These are phyloP conservation scores for Phortica variegata DNA, from an alignment of 1,140 invertebrate genomes.

Conservation along the genomic window DNA sequence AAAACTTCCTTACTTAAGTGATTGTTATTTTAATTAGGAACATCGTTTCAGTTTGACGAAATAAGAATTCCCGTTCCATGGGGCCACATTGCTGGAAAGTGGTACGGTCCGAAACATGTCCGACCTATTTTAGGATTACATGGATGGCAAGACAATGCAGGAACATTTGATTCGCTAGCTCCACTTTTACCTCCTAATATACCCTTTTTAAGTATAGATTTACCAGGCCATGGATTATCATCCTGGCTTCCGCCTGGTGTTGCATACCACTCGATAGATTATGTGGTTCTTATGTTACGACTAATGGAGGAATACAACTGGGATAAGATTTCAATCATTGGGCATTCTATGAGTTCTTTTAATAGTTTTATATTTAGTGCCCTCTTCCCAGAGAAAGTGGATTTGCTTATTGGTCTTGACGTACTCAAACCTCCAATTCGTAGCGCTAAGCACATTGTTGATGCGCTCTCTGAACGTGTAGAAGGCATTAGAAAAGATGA, in stretches of 20 bases:
- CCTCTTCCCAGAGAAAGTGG: constrained; percentile 63
- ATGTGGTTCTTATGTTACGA: constrained; percentile 60
- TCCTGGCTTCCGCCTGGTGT: constrained; percentile 66
- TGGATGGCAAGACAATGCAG: constrained; percentile 77
- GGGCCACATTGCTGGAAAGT: constrained; percentile 69
- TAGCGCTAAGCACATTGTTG: constrained; percentile 23
- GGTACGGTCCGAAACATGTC: constrained; percentile 66
- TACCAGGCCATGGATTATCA: constrained; percentile 72
- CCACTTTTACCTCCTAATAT: constrained; percentile 63
- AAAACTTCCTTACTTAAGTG: background rate
- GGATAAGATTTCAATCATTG: constrained; percentile 68
- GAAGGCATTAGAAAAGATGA: constrained; percentile 59
- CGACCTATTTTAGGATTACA: constrained; percentile 71
- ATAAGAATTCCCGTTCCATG: constrained; percentile 66
- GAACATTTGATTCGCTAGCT: constrained; percentile 69
- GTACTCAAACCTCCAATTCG: constrained; percentile 61
- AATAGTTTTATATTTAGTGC: constrained; percentile 62
- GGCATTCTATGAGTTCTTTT: constrained; percentile 69
- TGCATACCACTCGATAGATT: constrained; percentile 64
- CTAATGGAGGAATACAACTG: constrained; percentile 68
- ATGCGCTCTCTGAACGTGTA: constrained; percentile 45
- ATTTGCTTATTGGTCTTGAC: constrained; percentile 67
- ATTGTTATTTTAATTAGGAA: background rate
- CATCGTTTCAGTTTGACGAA: constrained; percentile 60
- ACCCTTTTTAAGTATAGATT: constrained; percentile 68